Base-by-base conservation (phyloP, 2,113 vertebrate species). In the Ptilonorhynchus violaceus region DNA sequence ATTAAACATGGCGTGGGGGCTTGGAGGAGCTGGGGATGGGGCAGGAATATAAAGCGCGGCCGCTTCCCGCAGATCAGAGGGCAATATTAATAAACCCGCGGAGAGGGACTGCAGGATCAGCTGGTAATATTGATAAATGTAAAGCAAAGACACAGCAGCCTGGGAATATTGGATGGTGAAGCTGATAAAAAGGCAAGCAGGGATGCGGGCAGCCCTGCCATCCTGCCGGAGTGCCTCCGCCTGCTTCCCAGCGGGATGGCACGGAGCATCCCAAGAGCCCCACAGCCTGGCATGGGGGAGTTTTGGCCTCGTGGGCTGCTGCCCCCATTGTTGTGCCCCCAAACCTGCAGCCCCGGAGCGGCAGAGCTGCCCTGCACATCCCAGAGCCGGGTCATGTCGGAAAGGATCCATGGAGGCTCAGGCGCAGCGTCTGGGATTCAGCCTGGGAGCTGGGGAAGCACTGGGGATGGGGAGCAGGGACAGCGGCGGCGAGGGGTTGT, bases 31-130 rank as follows among this genome's bases (percentile, higher is more conserved):
- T 3, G 84, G 35, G 89, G 92, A 98, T 98, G 96, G 98, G 92
- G 96, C 84, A 94, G 72, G 98, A 98, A 98, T 98, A 98, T 82
- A 97, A 98, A 98, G 95, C 89, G 2, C 18, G 59, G 96, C 95
- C 28, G 95, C 97, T 95, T 92, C 96, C 94, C 28, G 21, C 96
- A 98, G 97, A 98, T 98, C 98, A 98, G 97, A 98, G 98, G 97
- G 98, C 97, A 98, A 98, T 97, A 98, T 98, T 98, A 98, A 98
- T 98, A 98, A 98, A 97, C 97, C 91, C 63, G 2, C 10, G 11
- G 95, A 96, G 90, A 88, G 97, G 96, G 92, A 96, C 92, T 39
- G 62, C 25, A 41, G 93, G 97, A 95, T 97, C 96, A 77, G 64
- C 96, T 60, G 80, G 96, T 92, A 91, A 97, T 98, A 98, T 97